A percentile compares a stretch with the other conserved stretches of the same genome.
Conservation (phyloP, 2,888 invertebrate genomes). For the Maniola hyperantus region DNA sequence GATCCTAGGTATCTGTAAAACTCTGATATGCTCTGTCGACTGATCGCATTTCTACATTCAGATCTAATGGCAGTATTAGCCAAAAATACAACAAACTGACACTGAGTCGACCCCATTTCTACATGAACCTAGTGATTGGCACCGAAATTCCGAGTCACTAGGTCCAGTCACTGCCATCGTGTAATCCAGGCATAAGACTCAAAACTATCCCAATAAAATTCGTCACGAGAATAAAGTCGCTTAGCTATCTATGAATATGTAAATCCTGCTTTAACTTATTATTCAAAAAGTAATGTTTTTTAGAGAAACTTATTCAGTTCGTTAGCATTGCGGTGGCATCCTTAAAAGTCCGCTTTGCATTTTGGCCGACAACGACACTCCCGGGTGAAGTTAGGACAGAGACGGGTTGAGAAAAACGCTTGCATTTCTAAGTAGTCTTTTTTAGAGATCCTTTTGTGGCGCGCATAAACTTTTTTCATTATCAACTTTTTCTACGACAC, state of each 20-base stretch:
- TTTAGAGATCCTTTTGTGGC: slow-evolving; percentile 36
- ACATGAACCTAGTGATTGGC: no score
- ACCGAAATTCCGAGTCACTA: no score
- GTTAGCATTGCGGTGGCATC: slow-evolving; percentile 24
- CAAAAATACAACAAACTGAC: no score
- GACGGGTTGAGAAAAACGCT: slow-evolving; percentile 34
- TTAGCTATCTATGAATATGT: slow-evolving; percentile 13
- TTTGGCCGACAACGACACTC: slow-evolving; percentile 42
- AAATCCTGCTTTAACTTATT: slow-evolving; percentile 13
- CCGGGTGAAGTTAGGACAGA: slow-evolving; percentile 38
- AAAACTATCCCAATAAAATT: background rate
- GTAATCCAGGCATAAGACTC: no score
- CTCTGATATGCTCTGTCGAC: no score
- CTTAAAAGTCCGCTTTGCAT: slow-evolving; percentile 31
- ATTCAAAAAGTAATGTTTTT: slow-evolving; percentile 12
- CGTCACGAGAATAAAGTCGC: background rate
- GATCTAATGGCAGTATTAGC: no score
- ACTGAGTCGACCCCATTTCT: no score
- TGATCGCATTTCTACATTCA: no score
- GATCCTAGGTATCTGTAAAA: no score
- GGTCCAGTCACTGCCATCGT: no score
- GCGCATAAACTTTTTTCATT: background rate
- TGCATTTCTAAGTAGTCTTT: slow-evolving; percentile 39
- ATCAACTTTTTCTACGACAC: background rate
- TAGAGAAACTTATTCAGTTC: slow-evolving; percentile 21